phyloP scores from a whole-genome alignment of 2,888 invertebrate species.

The Cataglyphis livida region DNA sequence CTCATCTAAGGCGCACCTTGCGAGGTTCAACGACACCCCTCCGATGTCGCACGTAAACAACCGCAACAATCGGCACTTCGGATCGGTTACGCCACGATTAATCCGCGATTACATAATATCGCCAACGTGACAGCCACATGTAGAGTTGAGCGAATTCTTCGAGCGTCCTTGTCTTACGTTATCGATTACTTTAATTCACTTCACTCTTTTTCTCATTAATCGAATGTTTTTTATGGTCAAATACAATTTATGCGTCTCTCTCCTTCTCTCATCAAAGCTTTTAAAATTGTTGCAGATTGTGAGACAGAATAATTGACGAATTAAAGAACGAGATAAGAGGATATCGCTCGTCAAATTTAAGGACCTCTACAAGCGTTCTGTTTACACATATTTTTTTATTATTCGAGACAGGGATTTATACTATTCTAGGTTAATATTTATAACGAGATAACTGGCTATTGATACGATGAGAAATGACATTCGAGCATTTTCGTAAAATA shows the following conservation, averaged over 20 bases:
- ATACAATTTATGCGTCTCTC: no score
- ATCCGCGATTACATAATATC: conserved; percentile 31
- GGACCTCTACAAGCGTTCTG: background rate
- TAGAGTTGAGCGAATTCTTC: background rate
- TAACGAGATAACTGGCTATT: background rate
- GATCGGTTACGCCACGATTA: background rate
- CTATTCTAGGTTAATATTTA: background rate
- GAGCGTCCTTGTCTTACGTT: background rate
- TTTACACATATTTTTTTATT: no score
- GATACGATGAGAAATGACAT: background rate
- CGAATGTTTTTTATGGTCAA: background rate
- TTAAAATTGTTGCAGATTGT: background rate
- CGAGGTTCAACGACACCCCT: conserved; percentile 37
- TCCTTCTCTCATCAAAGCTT: background rate
- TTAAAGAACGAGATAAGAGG: background rate
- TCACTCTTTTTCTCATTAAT: background rate
- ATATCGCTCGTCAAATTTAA: background rate
- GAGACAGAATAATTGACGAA: background rate
- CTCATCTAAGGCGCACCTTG: background rate
- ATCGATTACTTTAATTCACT: background rate
- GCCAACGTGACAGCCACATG: background rate
- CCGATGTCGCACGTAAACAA: conserved; percentile 36
- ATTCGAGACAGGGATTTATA: background rate
- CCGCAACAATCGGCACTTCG: background rate
- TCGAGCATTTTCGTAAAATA: background rate